These are phyloP conservation scores for Platygyra sinensis DNA, from an alignment of 64 coral and sea anemone species.

Conservation along the genomic window DNA sequence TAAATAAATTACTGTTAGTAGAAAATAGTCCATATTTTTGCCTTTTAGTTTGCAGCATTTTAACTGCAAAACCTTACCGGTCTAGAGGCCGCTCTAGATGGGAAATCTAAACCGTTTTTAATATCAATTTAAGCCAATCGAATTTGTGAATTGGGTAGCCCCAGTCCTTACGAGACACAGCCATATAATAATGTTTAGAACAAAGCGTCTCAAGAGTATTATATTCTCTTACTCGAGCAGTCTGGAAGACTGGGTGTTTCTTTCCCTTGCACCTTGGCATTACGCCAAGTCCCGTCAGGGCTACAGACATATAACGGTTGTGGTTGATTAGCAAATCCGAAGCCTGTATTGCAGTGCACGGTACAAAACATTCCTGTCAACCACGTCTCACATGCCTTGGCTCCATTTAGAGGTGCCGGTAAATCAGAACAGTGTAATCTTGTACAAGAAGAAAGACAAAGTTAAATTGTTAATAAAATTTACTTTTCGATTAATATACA, in stretches of 20 bases:
- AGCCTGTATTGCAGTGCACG: slow-evolving; percentile 47
- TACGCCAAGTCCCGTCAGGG: neutral
- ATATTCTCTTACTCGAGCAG: slow-evolving; percentile 38
- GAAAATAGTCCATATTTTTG: no score
- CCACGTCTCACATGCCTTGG: slow-evolving; percentile 48
- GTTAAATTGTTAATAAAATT: neutral
- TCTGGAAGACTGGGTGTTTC: slow-evolving; percentile 36
- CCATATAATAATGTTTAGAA: neutral
- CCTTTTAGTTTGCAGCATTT: no score
- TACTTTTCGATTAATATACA: no score
- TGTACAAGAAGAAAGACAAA: neutral
- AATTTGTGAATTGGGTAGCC: neutral
- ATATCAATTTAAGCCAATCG: no score
- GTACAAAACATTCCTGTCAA: slow-evolving; percentile 49
- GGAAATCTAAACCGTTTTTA: no score
- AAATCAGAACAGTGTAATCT: slow-evolving; percentile 29
- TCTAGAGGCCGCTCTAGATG: no score
- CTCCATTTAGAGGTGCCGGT: slow-evolving; percentile 46
- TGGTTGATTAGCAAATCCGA: neutral
- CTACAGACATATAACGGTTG: slow-evolving; percentile 15
- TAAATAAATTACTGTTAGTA: no score
- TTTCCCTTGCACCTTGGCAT: neutral
- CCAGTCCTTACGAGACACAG: no score
- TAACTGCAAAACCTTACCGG: no score
- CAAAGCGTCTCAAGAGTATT: no score